Conservation (phyloP, 1,140 invertebrate genomes). For the Bombus breviceps region DNA sequence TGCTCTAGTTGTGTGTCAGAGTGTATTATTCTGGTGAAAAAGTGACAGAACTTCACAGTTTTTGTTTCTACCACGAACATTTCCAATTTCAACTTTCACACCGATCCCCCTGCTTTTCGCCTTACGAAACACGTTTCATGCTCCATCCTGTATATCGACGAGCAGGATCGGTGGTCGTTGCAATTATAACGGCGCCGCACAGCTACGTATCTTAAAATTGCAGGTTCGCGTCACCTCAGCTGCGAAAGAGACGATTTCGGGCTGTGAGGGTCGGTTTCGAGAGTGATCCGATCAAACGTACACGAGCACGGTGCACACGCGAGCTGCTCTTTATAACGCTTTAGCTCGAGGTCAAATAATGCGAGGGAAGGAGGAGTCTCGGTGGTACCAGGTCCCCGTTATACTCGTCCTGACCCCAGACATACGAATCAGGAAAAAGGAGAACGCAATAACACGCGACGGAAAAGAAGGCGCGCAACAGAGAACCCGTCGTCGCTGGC, state of each 20-base stretch:
- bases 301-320: not conserved
- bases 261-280: conserved; percentile 25
- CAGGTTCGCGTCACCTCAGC: conserved; percentile 76
- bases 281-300: conserved; percentile 27
- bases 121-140: not conserved
- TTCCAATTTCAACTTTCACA: not conserved
- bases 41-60: too few relatives aligned
- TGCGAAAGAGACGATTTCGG: conserved; percentile 43
- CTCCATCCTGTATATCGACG: not conserved
- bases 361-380: not conserved
- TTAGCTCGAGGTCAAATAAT: conserved; percentile 33
- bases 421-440: conserved; percentile 45
- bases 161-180: conserved; percentile 9
- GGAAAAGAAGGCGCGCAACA: not conserved
- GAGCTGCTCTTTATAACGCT: conserved; percentile 17
- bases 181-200: conserved; percentile 55
- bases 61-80: too few relatives aligned
- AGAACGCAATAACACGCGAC: conserved; percentile 38
- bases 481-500: conserved; percentile 5
- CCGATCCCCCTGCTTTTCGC: not conserved
- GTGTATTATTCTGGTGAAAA: too few relatives aligned
- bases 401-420: conserved; percentile 40
- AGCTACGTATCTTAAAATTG: conserved; percentile 76
- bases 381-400: conserved; percentile 22
- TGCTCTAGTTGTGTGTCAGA: too few relatives aligned